These are phyloP conservation scores for Nannoperca australis DNA, from an alignment of 2,797 vertebrate genomes.

Conservation along the genomic window DNA sequence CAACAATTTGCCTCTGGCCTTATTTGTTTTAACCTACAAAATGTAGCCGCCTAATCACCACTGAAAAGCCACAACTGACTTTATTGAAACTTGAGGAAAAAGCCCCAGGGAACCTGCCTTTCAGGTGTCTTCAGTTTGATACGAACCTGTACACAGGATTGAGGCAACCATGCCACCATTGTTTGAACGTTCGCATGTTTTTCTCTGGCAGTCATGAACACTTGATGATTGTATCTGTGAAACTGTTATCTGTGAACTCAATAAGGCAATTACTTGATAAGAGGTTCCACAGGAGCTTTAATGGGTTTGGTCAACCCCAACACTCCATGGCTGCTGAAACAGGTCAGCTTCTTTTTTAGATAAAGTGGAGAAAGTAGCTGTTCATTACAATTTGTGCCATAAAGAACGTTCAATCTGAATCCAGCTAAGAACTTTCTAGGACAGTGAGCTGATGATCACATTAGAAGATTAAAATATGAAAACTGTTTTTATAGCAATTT, in stretches of 20 bases:
- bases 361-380: not conserved
- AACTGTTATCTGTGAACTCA: constrained; percentile 33
- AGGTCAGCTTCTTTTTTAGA: constrained; percentile 1
- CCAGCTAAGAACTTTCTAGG: fast-evolving
- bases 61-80: constrained; percentile 47
- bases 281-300: constrained; percentile 63
- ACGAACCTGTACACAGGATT: not conserved
- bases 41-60: constrained; percentile 64
- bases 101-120: not conserved
- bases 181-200: not conserved
- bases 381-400: not conserved
- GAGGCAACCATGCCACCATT: not conserved
- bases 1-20: constrained; percentile 59
- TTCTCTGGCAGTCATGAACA: constrained; percentile 7
- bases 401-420: not conserved
- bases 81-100: constrained; percentile 7
- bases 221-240: constrained; percentile 58
- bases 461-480: not conserved
- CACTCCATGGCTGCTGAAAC: not conserved
- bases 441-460: not conserved
- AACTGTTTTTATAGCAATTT: not conserved
- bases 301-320: constrained; percentile 40
- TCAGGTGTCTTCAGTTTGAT: not conserved
- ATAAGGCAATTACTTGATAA: constrained; percentile 70
- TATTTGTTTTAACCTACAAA: constrained; percentile 67